Evolutionary conservation across 2,888 invertebrate species (phyloP), one percentile per base, ranked within the genome.

Genomic region (Lithosia quadra): DNA sequence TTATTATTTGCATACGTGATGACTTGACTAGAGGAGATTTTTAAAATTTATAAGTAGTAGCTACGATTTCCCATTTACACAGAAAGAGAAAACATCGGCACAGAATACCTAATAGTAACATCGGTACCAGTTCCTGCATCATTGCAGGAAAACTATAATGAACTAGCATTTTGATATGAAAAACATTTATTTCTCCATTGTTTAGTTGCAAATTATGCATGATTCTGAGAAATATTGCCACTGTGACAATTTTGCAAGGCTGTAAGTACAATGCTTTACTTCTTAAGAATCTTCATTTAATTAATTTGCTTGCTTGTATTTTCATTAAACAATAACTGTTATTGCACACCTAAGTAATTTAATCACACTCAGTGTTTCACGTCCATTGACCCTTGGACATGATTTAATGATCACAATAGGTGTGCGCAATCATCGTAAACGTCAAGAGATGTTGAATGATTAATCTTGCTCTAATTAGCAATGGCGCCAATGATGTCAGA

Each of bases 351-450:
- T 36, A 8, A 59, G 36, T 36, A 15, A 33, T 58, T n/a, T n/a
- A 58, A n/a, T 43, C 61, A 43, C 18, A 0, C 39, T 10, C 1
- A 18, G n/a, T 11, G n/a, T 49, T 28, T 49, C 24, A 60, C 43
- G 22, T 56, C 63, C 64, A 65, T 71, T 73, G 39, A 69, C 71
- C 69, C 69, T 59, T 24, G 15, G 39, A 13, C 65, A 71, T 71
- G 10, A 68, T 63, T 73, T 69, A 63, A 58, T 67, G n/a, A 5
- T 43, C 43, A n/a, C 49, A 49, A 49, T 49, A 49, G 59, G 21
- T 36, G 59, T 43, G 22, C 36, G 22, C 18, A 39, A 49, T 49
- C 2, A 58, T 58, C 36, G 24, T 58, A 62, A 67, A 49, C 33
- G 33, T 39, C 8, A 39, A 66, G 24, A 36, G 11, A 36, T 55